Evolutionary conservation across 35 echinoderm and acorn worm species (phyloP).

Genomic region (Apostichopus parvimensis): DNA sequence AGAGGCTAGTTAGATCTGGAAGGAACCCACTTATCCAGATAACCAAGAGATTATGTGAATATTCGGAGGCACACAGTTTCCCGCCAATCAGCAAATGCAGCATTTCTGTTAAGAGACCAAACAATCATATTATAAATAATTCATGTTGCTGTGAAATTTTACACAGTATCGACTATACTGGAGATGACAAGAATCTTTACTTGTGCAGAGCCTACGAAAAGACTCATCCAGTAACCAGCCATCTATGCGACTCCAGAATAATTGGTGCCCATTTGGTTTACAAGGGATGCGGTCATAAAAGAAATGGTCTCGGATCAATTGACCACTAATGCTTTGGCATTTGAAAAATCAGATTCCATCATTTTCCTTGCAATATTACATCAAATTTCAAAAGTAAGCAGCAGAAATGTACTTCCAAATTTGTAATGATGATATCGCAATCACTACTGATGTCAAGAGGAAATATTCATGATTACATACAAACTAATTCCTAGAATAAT

Average conservation of each 20-base stretch:
- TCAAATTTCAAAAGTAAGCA: background rate
- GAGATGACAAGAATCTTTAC: background rate
- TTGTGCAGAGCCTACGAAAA: conserved; percentile 24
- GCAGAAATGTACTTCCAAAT: background rate
- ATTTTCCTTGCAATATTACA: background rate
- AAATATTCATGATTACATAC: too few relatives aligned
- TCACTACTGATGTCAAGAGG: too few relatives aligned
- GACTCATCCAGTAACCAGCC: background rate
- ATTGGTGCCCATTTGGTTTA: conserved; percentile 10
- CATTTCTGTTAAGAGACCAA: too few relatives aligned
- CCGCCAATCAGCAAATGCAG: too few relatives aligned
- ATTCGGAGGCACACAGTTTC: background rate
- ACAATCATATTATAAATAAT: too few relatives aligned
- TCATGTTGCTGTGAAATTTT: background rate
- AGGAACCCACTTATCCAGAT: conserved; percentile 34
- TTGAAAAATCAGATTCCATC: background rate
- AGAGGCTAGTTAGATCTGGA: conserved; percentile 56
- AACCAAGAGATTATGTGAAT: conserved; percentile 47
- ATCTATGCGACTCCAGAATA: conserved; percentile 13
- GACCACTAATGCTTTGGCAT: background rate
- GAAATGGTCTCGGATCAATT: background rate
- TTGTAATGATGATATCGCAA: too few relatives aligned
- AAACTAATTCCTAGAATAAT: too few relatives aligned
- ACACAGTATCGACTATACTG: background rate
- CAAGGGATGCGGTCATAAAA: background rate